Evolutionary conservation across 2,113 vertebrate genomes (phyloP).

Genomic region (Sphyrna mokarran): DNA sequence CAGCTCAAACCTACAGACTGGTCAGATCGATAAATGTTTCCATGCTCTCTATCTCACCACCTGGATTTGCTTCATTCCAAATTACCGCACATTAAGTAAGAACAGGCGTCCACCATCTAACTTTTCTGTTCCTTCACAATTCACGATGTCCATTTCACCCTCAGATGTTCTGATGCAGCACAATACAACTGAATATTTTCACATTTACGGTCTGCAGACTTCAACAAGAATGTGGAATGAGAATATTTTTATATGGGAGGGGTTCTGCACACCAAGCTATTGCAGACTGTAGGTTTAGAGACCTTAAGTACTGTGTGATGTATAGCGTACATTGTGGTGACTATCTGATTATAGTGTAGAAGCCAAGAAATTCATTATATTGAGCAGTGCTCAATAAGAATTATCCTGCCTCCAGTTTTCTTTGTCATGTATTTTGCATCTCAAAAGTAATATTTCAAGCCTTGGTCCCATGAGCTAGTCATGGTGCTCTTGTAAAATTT

Average conservation of each 20-base stretch:
- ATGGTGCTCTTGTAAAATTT: background rate
- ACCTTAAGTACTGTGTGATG: background rate
- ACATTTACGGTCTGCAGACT: constrained; percentile 51
- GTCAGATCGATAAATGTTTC: constrained; percentile 74
- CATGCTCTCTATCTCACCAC: constrained; percentile 62
- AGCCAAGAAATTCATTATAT: background rate
- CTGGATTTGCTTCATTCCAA: constrained; percentile 70
- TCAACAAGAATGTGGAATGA: constrained; percentile 39
- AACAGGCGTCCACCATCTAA: constrained; percentile 50
- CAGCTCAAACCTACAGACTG: constrained; percentile 58
- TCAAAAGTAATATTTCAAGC: background rate
- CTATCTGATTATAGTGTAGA: background rate
- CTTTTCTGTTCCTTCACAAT: constrained; percentile 59
- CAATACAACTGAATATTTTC: constrained; percentile 64
- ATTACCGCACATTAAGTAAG: constrained; percentile 53
- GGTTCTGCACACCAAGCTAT: background rate
- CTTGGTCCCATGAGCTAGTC: background rate
- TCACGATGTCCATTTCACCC: constrained; percentile 60
- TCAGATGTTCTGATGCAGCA: constrained; percentile 70
- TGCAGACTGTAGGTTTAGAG: background rate
- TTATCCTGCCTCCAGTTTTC: background rate
- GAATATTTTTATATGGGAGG: background rate
- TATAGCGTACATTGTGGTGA: background rate
- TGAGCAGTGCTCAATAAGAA: background rate
- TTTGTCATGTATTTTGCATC: background rate